A percentile compares a stretch with the other conserved stretches of the same genome.
Evolutionary conservation across 2,797 vertebrate genomes (phyloP).

Genomic region (Amazona finschi): DNA sequence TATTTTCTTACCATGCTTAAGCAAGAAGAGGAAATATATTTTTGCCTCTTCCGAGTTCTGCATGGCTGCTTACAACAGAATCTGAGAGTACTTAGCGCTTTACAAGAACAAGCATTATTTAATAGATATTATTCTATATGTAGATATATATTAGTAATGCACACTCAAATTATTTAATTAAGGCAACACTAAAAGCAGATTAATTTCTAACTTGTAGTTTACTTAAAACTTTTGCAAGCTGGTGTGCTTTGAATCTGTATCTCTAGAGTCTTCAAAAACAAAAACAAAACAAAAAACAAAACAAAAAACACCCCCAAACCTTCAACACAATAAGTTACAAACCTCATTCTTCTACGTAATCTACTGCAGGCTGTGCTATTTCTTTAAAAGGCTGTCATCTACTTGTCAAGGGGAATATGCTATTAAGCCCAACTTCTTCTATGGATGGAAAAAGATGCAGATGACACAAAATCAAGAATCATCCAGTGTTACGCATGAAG

Average conservation of each 20-base stretch:
- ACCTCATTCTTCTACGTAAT: neutral
- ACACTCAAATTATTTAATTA: neutral
- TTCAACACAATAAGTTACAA: neutral
- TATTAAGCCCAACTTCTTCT: neutral
- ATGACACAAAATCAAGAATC: neutral
- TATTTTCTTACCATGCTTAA: neutral
- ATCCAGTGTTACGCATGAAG: neutral
- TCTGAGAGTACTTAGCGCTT: neutral
- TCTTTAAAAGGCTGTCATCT: neutral
- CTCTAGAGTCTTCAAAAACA: neutral
- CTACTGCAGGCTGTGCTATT: neutral
- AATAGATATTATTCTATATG: neutral
- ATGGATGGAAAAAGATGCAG: neutral
- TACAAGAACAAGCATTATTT: neutral
- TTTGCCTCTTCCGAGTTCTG: neutral
- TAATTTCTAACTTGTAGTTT: neutral
- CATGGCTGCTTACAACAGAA: neutral
- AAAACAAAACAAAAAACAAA: too few relatives aligned
- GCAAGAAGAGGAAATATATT: neutral
- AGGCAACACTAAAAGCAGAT: neutral
- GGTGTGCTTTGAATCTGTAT: neutral
- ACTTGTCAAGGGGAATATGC: neutral
- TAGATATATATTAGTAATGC: neutral
- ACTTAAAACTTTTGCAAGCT: neutral
- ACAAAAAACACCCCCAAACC: neutral